Evolutionary conservation across 2,113 vertebrate species (phyloP).

Genomic region (Microtus montanus): DNA sequence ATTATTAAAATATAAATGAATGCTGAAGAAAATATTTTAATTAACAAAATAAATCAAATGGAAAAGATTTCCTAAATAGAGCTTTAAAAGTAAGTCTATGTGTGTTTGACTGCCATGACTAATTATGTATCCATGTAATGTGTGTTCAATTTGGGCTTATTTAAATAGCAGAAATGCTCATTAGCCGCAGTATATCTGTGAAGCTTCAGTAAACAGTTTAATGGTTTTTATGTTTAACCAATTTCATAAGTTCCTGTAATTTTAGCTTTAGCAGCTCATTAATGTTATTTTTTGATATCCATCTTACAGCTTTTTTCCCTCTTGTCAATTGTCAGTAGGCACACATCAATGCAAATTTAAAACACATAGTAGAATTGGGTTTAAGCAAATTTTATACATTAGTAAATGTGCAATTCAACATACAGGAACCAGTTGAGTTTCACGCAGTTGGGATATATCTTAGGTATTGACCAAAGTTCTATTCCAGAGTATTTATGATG

Average conservation of each 20-base stretch:
- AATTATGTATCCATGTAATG: conserved; percentile 92
- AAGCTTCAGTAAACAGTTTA: conserved; percentile 92
- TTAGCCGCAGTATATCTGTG: conserved; percentile 90
- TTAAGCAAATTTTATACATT: conserved; percentile 61
- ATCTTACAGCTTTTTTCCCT: conserved; percentile 85
- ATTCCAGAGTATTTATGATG: background rate
- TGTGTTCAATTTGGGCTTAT: conserved; percentile 90
- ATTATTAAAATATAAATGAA: conserved; percentile 88
- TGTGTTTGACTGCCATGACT: conserved; percentile 89
- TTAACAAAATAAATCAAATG: conserved; percentile 90
- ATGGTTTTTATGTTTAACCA: conserved; percentile 92
- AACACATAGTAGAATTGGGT: conserved; percentile 64
- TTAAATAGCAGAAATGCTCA: conserved; percentile 92
- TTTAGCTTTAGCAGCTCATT: conserved; percentile 91
- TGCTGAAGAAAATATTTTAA: conserved; percentile 89
- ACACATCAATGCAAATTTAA: conserved; percentile 78
- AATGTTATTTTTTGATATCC: conserved; percentile 90
- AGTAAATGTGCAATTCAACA: conserved; percentile 42
- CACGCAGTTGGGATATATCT: background rate
- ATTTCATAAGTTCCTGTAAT: conserved; percentile 90
- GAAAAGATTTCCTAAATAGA: conserved; percentile 90
- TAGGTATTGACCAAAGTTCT: background rate
- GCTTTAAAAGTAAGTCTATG: conserved; percentile 88
- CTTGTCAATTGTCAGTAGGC: conserved; percentile 76
- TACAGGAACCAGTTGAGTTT: background rate